Base-by-base conservation (phyloP, 2,113 vertebrate genomes). In the Protomyctophum bolini region DNA sequence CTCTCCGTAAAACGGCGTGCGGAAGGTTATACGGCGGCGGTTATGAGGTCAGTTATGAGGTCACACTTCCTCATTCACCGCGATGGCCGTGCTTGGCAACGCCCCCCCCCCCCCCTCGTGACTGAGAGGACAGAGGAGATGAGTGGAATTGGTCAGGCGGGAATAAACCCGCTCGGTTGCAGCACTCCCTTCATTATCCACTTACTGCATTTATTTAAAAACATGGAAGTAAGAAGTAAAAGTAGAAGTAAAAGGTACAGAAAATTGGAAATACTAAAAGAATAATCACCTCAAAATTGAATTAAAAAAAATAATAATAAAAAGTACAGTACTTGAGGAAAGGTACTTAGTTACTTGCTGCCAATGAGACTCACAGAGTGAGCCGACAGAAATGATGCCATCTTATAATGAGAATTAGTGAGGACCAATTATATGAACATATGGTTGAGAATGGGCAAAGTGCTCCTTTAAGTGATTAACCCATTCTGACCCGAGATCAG, bases 81-180 rank as follows among this genome's bases (percentile, higher is more conserved):
- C 33, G 33, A 3, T 6, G 33, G 33, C 33, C 33, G 33, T 41
- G 3, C 33, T 6, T 0, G 33, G 33, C 33, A 3, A 41, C 33
- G 33, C 75, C 70, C 47, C 55, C 79, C 77, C 59, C 78, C 80
- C 80, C 70, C 70, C 45, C n/a, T n/a, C 21, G 21, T 64, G 78
- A 79, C 80, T 86, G 80, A 68, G 66, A 45, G 56, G 58, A 12
- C 58, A 58, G 68, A 58, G 68, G 47, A 76, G 76, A 73, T 72
- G 28, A 6, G 69, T 74, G 75, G 73, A 83, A 80, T 81, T 72
- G 77, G 76, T 41, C 41, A 9, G 33, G 58, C 65, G 66, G 73
- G 81, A 81, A 86, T 82, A 80, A 83, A 83, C 21, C 76, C 61
- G 5, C 28, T 58, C 9, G 46, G 21, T 28, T 57, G 66, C 68